phyloP scores from a whole-genome alignment of 2,113 vertebrate species.

The Chionis minor region DNA sequence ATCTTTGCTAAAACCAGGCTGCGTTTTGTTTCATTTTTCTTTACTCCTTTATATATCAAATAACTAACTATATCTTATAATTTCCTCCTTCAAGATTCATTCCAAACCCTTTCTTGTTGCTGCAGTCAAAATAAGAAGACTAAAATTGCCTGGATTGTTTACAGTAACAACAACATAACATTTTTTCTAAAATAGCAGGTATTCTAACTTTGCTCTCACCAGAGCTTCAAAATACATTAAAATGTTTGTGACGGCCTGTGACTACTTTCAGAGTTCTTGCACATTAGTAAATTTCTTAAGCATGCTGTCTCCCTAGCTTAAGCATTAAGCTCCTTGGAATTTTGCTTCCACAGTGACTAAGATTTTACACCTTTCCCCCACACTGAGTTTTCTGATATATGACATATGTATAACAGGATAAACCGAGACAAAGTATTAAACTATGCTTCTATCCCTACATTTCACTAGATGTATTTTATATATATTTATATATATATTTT shows the following conservation, averaged over 20 bases:
- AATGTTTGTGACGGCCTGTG: background rate
- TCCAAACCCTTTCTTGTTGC: background rate
- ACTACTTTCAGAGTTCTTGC: background rate
- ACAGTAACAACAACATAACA: background rate
- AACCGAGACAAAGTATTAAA: background rate
- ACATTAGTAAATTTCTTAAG: background rate
- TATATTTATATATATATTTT: background rate
- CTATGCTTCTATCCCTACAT: background rate
- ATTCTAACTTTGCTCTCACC: background rate
- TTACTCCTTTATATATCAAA: background rate
- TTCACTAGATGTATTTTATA: background rate
- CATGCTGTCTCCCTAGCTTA: background rate
- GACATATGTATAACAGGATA: background rate
- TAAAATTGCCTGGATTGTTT: background rate
- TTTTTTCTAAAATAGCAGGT: background rate
- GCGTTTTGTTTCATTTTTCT: background rate
- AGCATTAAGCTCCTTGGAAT: background rate
- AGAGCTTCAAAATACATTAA: background rate
- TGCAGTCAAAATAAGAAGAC: background rate
- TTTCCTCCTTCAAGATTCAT: background rate
- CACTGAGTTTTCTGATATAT: background rate
- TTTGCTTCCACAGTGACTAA: slow-evolving; percentile 1
- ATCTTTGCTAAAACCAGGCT: background rate
- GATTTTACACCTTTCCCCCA: slow-evolving; percentile 18
- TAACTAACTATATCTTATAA: background rate